Conservation (phyloP, 2,797 vertebrate genomes). For the Vipera ursinii region DNA sequence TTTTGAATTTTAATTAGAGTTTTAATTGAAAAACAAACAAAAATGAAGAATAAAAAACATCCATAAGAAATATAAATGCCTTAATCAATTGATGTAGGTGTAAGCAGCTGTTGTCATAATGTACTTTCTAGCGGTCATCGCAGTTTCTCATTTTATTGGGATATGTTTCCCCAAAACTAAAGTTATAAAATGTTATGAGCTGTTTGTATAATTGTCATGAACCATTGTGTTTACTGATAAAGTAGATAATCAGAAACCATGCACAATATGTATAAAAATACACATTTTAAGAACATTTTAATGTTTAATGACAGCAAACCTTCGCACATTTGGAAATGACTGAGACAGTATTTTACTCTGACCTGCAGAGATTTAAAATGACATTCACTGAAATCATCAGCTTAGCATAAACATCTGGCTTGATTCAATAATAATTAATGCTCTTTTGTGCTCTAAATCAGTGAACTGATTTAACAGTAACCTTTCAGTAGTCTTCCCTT, state of each 20-base stretch:
- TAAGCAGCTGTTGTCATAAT: conserved; percentile 19
- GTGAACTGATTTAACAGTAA: conserved; percentile 41
- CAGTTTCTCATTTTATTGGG: conserved; percentile 38
- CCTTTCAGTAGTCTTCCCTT: conserved; percentile 4
- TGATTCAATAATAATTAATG: conserved; percentile 56
- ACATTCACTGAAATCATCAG: conserved; percentile 52
- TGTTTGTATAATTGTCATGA: not conserved
- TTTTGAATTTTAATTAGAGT: conserved; percentile 66
- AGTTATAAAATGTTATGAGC: not conserved
- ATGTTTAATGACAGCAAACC: conserved; percentile 4
- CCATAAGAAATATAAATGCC: conserved; percentile 53
- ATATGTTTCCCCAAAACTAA: conserved; percentile 42
- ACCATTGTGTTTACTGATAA: not conserved
- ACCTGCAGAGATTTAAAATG: conserved; percentile 25
- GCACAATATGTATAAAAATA: conserved; percentile 10
- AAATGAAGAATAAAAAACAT: conserved; percentile 59
- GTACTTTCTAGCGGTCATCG: conserved; percentile 14
- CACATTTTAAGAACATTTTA: not conserved
- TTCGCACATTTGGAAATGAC: accelerated
- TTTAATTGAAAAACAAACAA: conserved; percentile 42
- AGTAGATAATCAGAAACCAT: conserved; percentile 5
- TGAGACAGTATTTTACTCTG: conserved; percentile 39
- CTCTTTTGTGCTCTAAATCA: conserved; percentile 37
- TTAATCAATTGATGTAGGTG: conserved; percentile 23
- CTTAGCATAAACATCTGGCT: conserved; percentile 59